These are phyloP conservation scores for Falco punctatus DNA, from an alignment of 2,113 vertebrate species.

Conservation along the genomic window DNA sequence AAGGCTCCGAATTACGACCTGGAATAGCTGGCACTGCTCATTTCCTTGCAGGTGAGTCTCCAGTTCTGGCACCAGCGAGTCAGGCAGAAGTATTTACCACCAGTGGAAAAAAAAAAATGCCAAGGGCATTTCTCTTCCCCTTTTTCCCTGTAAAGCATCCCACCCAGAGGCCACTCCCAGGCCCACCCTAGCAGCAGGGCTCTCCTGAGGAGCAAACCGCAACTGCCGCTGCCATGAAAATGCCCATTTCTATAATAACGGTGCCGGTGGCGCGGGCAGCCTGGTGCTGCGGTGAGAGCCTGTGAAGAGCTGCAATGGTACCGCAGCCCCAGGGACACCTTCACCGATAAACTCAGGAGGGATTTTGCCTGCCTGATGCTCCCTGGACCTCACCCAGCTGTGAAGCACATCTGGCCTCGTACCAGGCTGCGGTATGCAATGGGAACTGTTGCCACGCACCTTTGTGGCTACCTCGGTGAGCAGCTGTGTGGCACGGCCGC, in stretches of 20 bases:
- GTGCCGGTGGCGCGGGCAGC: rapidly evolving
- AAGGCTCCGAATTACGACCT: neutral
- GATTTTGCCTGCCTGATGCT: neutral
- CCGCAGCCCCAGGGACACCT: neutral
- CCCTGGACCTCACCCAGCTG: neutral
- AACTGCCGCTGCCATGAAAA: neutral
- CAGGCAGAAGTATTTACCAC: neutral
- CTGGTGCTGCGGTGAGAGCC: neutral
- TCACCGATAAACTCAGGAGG: neutral
- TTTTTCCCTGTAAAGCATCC: neutral
- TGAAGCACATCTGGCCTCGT: neutral
- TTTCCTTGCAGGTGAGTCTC: neutral
- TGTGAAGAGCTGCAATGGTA: neutral
- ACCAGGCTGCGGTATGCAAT: neutral
- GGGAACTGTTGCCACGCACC: neutral
- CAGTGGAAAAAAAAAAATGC: neutral
- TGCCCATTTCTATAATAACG: neutral
- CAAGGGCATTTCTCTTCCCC: neutral
- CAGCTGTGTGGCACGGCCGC: neutral
- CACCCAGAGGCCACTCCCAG: neutral
- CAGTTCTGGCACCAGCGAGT: neutral
- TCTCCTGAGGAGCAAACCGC: neutral
- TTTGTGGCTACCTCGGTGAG: neutral
- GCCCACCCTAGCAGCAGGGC: neutral
- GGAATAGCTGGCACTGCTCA: neutral